Conservation (phyloP, 2,888 invertebrate species). For the Megalurothrips usitatus region DNA sequence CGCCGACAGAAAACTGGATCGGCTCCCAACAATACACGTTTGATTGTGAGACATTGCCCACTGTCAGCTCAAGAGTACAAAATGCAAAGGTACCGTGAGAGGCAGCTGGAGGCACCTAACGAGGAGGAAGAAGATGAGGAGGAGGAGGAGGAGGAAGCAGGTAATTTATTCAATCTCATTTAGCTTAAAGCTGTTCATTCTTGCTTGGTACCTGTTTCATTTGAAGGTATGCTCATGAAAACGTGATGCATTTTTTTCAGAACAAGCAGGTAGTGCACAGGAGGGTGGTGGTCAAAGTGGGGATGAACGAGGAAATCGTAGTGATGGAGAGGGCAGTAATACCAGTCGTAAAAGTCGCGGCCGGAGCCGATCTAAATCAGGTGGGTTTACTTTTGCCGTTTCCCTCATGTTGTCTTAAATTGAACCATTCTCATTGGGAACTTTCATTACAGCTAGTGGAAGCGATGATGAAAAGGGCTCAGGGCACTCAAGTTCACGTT, state of each 20-base stretch:
- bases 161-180: slow-evolving; percentile 33
- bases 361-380: neutral
- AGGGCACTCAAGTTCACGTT: slow-evolving; percentile 19
- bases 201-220: neutral
- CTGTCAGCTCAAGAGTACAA: slow-evolving; percentile 78
- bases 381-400: neutral
- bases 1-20: slow-evolving; percentile 74
- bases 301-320: slow-evolving; percentile 36
- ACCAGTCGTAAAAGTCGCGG: neutral
- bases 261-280: slow-evolving; percentile 32
- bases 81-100: slow-evolving; percentile 80
- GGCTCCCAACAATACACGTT: slow-evolving; percentile 65
- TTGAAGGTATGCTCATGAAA: neutral
- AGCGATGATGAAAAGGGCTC: slow-evolving; percentile 29
- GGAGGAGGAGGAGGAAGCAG: slow-evolving; percentile 41
- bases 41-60: slow-evolving; percentile 86
- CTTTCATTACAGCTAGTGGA: slow-evolving; percentile 20
- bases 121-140: slow-evolving; percentile 58
- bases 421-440: too few species aligned
- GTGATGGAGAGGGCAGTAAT: slow-evolving; percentile 33
- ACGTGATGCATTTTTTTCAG: slow-evolving; percentile 3
- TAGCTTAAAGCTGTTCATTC: neutral
- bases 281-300: slow-evolving; percentile 35
- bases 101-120: slow-evolving; percentile 80
- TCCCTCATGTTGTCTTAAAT: too few species aligned